phyloP scores from a whole-genome alignment of 2,113 vertebrate species.

The Tragelaphus strepsiceros region DNA sequence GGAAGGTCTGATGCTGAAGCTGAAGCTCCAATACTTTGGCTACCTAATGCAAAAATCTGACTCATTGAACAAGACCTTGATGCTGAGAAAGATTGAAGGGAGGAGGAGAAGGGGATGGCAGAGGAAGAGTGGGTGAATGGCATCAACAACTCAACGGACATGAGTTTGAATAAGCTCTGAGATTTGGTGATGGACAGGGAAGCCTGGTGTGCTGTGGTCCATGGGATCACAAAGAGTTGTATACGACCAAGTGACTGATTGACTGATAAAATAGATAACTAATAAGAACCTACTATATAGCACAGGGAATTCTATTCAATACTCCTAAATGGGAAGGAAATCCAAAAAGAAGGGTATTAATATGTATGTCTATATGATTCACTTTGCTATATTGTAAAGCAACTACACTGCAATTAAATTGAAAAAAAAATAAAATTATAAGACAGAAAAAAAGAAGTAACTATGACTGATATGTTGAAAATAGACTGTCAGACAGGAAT shows the following conservation, averaged over 20 bases:
- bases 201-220: neutral
- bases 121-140: neutral
- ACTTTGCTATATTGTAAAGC: neutral
- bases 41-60: neutral
- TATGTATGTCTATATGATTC: fast-evolving
- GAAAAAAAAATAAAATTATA: neutral
- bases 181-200: neutral
- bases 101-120: neutral
- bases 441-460: neutral
- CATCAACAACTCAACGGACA: fast-evolving
- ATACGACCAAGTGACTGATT: neutral
- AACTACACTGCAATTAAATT: neutral
- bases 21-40: neutral
- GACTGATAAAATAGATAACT: neutral
- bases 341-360: neutral
- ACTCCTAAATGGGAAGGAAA: neutral
- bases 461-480: neutral
- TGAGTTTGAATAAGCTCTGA: neutral
- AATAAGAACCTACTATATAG: neutral
- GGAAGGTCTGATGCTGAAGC: neutral
- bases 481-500: neutral
- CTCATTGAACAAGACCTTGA: neutral
- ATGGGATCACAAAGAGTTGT: neutral
- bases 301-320: neutral
- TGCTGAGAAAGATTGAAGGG: neutral